A percentile compares a stretch with the other conserved stretches of the same genome.
Conservation (phyloP, 1,140 invertebrate species). For the Euwallacea similis region DNA sequence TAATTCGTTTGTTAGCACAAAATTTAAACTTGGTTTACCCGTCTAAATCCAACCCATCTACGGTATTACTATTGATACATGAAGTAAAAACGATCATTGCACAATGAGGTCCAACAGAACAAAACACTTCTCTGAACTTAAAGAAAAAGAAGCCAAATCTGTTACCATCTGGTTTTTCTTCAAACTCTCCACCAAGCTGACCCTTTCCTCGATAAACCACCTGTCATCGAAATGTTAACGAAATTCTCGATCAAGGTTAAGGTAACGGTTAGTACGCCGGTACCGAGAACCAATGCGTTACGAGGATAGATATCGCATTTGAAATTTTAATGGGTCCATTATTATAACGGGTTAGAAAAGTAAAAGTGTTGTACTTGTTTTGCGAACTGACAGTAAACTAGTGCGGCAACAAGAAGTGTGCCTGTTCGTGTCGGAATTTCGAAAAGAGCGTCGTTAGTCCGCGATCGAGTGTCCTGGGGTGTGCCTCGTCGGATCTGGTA, state of each 20-base stretch:
- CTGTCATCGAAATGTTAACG: not conserved
- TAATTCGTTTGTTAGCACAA: too few relatives aligned
- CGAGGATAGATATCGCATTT: conserved; percentile 15
- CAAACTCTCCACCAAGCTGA: too few relatives aligned
- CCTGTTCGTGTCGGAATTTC: conserved; percentile 21
- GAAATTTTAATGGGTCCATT: conserved; percentile 18
- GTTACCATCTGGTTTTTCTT: too few relatives aligned
- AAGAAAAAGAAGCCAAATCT: too few relatives aligned
- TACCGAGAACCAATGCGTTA: not conserved
- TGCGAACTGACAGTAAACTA: conserved; percentile 20
- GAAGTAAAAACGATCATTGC: too few relatives aligned
- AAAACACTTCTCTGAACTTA: too few relatives aligned
- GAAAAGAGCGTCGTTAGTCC: conserved; percentile 11
- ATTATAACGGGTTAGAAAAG: conserved; percentile 30
- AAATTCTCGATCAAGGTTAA: not conserved
- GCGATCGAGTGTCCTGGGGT: not conserved
- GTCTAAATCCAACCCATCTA: too few relatives aligned
- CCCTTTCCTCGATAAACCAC: too few relatives aligned
- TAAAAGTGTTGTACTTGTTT: conserved; percentile 30
- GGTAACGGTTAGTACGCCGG: not conserved
- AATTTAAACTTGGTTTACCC: too few relatives aligned
- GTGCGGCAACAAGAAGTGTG: conserved; percentile 15
- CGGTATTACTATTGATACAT: too few relatives aligned
- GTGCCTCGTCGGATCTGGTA: not conserved
- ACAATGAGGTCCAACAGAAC: too few relatives aligned